Conservation (phyloP, 2,888 invertebrate genomes). For the Beris morrisii region DNA sequence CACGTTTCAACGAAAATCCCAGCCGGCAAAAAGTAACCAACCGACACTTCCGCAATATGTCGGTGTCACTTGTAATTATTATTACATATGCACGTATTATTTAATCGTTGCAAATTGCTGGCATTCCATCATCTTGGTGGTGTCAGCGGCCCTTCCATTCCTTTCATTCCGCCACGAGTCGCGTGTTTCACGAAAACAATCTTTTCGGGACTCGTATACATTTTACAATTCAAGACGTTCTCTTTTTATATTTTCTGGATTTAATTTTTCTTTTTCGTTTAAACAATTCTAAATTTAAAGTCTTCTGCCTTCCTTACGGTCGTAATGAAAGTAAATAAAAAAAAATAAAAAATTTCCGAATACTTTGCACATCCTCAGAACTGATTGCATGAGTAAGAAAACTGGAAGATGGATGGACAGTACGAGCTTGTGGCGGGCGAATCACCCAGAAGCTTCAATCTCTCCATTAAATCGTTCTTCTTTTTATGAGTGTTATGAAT, state of each 20-base stretch:
- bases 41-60: too few relatives aligned
- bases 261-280: neutral
- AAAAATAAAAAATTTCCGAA: neutral
- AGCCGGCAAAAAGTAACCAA: too few relatives aligned
- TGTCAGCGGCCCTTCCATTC: conserved; percentile 13
- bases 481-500: neutral
- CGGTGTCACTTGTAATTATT: too few relatives aligned
- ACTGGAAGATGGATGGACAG: conserved; percentile 9
- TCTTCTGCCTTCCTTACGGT: neutral
- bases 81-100: neutral
- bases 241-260: neutral
- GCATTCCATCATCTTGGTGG: conserved; percentile 12
- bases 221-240: too few relatives aligned
- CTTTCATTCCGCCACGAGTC: conserved; percentile 6
- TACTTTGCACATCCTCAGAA: neutral
- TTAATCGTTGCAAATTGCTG: conserved; percentile 21
- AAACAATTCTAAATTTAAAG: conserved; percentile 20
- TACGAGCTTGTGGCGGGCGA: neutral
- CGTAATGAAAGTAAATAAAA: neutral
- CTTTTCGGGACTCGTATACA: neutral
- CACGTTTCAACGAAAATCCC: too few relatives aligned
- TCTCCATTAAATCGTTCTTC: too few relatives aligned
- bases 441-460: conserved; percentile 1
- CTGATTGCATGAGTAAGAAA: neutral
- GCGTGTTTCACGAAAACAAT: conserved; percentile 25